phyloP scores from a whole-genome alignment of 2,113 vertebrate species.

The Ploceus nigricollis region DNA sequence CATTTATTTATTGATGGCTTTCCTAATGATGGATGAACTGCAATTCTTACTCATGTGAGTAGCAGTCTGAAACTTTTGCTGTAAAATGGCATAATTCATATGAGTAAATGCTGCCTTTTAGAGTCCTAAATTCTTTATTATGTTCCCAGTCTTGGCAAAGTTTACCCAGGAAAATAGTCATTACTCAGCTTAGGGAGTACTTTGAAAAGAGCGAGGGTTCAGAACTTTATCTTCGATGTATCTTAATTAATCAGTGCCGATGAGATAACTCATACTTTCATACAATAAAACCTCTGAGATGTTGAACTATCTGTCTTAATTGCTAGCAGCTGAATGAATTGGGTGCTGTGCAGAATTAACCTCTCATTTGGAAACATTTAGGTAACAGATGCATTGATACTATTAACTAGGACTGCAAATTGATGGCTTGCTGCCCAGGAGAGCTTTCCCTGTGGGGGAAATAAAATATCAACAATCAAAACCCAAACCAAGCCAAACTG shows the following conservation, averaged over 20 bases:
- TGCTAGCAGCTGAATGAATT: neutral
- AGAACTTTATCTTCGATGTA: neutral
- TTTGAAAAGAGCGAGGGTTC: neutral
- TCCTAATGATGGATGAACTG: conserved; percentile 19
- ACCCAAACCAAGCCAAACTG: neutral
- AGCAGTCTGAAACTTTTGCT: neutral
- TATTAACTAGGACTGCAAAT: neutral
- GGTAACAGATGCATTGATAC: neutral
- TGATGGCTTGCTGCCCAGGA: neutral
- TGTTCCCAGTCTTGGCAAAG: neutral
- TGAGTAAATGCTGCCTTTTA: conserved; percentile 55
- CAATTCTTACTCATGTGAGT: conserved; percentile 32
- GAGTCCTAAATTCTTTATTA: conserved; percentile 1
- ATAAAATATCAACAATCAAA: neutral
- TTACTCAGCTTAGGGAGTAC: neutral
- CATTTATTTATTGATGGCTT: conserved; percentile 25
- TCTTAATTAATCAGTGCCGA: conserved; percentile 15
- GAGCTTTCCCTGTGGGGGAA: neutral
- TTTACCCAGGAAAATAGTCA: conserved; percentile 31
- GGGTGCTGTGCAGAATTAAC: neutral
- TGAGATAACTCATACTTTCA: neutral
- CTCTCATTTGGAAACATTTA: neutral
- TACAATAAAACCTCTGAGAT: neutral
- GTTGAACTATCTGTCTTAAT: neutral
- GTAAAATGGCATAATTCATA: conserved; percentile 31